Base-by-base conservation (phyloP, 2,888 invertebrate genomes). In the Drosophila algonquin region DNA sequence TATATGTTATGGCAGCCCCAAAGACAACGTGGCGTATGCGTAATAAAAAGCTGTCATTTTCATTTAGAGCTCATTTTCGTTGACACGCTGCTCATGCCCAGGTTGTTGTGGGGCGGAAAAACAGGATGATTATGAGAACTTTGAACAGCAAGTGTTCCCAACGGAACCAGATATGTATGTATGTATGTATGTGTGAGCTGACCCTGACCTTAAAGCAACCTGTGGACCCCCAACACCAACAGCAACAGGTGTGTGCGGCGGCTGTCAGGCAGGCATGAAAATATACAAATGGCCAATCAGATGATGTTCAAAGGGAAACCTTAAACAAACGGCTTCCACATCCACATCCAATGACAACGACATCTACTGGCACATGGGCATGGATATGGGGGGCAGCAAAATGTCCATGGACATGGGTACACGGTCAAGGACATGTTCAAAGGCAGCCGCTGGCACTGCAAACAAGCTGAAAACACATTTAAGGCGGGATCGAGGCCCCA, bases 1-100 rank as follows among this genome's bases (percentile, higher is more conserved):
- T 67, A 52, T 35, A 52, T 44, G 10, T 44, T 8, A 18, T 27
- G 32, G 50, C 46, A 1, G 45, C n/a, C 52, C 51, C 64, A 50
- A 68, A 46, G 70, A 16, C 80, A 52, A 71, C 74, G 61, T 54
- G 65, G 73, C 79, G 82, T 81, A 81, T 85, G 76, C 64, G 85
- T 69, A 83, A 87, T 86, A 80, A 75, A 87, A 81, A 59, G 51
- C 71, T 67, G 46, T 61, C 46, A 40, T 52, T 73, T 64, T 73
- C 65, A 65, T 65, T 58, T 47, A 65, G 47, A 57, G 57, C 57
- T 57, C 67, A 57, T 67, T 68, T 68, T 35, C 27, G 67, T 51
- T 48, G 69, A 53, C 69, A 68, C 58, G 70, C 67, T 47, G 45
- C 69, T 18, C 6, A 27, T 21, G 21, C 21, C 3, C 21, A 21